Base-by-base conservation (phyloP, 2,888 invertebrate species). In the Nomada ruficornis region DNA sequence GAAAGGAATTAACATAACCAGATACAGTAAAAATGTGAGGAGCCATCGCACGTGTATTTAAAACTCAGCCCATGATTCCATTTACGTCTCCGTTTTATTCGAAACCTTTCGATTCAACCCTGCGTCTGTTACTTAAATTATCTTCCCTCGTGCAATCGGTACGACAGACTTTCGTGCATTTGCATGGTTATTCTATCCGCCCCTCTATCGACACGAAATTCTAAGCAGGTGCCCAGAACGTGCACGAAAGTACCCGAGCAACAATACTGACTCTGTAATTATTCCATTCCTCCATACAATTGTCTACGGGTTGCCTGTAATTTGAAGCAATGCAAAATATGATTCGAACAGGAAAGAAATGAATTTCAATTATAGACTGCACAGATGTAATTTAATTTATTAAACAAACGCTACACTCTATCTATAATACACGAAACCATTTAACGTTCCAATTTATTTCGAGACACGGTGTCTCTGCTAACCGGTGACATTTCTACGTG, bases 1-100 rank as follows among this genome's bases (percentile, higher is more conserved):
- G 44, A 11, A 55, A 11, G 47, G 20, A 69, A 84, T 84, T 80
- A 83, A 59, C 83, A 77, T 83, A 77, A 83, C 64, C 70, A 47
- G 80, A 72, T 64, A n/a, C 26, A 23, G 36, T 13, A 13, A 20
- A 73, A 80, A 63, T 59, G 62, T 54, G 65, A 69, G 55, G 72
- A 65, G 70, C 42, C 52, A 71, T 70, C 64, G 52, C 11, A 10
- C 50, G 57, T 57, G 57, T 54, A 71, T 71, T 62, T 77, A 36
- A 59, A 71, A 75, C 44, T 74, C 20, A 7, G n/a, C 15, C 13
- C 42, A 15, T 26, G 52, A 72, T 7, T 68, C 50, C 23, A 52
- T 63, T 79, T 79, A 57, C 29, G 47, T 13, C 23, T 18, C 13
- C 29, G 15, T 52, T 44, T n/a, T n/a, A 62, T 5, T 9, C 5